Evolutionary conservation across 1,140 invertebrate species (phyloP).

Genomic region (Druon quercuslanigerum): DNA sequence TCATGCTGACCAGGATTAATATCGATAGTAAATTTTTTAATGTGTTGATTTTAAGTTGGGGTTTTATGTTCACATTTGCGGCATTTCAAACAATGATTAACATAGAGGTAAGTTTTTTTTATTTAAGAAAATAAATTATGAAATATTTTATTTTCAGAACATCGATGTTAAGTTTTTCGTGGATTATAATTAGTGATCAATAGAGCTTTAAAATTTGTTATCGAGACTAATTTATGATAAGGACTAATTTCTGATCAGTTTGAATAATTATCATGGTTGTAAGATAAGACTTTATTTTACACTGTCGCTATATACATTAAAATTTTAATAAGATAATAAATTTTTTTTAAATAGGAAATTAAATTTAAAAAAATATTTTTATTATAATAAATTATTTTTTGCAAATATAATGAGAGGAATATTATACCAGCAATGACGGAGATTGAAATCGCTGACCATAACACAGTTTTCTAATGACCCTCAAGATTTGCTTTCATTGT

Average conservation of each 20-base stretch:
- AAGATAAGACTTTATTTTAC: too few species aligned
- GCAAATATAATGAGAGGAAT: neutral
- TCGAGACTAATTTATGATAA: too few species aligned
- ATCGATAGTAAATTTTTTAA: conserved; percentile 86
- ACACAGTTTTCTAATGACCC: neutral
- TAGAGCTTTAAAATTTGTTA: too few species aligned
- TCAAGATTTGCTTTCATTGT: conserved; percentile 26
- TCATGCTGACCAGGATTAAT: conserved; percentile 61
- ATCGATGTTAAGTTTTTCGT: too few species aligned
- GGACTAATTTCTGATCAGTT: too few species aligned
- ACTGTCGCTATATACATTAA: too few species aligned
- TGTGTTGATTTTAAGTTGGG: conserved; percentile 89
- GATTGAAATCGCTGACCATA: conserved; percentile 39
- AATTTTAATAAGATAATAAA: too few species aligned
- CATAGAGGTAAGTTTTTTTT: conserved; percentile 86
- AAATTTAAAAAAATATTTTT: neutral
- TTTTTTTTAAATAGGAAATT: neutral
- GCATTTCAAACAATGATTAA: conserved; percentile 96
- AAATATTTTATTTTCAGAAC: too few species aligned
- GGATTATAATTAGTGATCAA: too few species aligned
- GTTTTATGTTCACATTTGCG: conserved; percentile 96
- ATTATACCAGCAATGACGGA: conserved; percentile 34
- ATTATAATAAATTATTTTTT: conserved; percentile 4
- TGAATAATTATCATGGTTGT: too few species aligned
- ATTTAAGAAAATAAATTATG: neutral